Evolutionary conservation across 2,797 vertebrate species (phyloP).

Genomic region (Poecilia gillii): DNA sequence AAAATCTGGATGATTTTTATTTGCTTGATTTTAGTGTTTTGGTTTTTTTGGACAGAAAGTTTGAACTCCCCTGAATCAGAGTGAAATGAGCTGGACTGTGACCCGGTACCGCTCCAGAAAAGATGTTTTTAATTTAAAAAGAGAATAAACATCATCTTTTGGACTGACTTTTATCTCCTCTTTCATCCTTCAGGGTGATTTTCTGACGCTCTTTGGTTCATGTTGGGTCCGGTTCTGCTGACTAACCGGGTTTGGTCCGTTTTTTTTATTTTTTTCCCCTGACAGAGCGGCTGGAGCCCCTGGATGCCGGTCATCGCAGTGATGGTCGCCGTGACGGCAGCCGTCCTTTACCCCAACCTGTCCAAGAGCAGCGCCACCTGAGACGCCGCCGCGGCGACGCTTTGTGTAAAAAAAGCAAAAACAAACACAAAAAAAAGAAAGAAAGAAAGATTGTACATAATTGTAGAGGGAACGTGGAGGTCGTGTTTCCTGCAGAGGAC

Average conservation of each 20-base stretch:
- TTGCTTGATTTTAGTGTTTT: no score
- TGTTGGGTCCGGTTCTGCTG: not conserved
- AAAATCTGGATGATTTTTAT: no score
- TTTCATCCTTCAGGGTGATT: not conserved
- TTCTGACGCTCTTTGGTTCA: not conserved
- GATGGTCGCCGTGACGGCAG: conserved; percentile 94
- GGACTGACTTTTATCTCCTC: conserved; percentile 9
- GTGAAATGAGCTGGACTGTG: not conserved
- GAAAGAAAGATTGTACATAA: conserved; percentile 85
- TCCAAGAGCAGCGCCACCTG: conserved; percentile 95
- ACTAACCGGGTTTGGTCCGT: conserved; percentile 22
- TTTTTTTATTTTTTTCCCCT: conserved; percentile 25
- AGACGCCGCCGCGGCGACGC: conserved; percentile 87
- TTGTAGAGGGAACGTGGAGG: conserved; percentile 92
- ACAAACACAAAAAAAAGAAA: not conserved
- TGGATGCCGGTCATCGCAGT: conserved; percentile 98
- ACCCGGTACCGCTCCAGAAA: not conserved
- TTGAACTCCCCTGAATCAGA: no score
- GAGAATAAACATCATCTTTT: conserved; percentile 29
- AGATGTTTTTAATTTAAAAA: not conserved
- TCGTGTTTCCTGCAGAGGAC: conserved; percentile 87
- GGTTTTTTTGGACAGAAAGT: no score
- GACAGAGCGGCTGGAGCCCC: conserved; percentile 93
- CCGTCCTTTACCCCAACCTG: conserved; percentile 94
- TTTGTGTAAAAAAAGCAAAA: conserved; percentile 86